These are phyloP conservation scores for Lophius piscatorius DNA, from an alignment of 2,113 vertebrate species.

Conservation along the genomic window DNA sequence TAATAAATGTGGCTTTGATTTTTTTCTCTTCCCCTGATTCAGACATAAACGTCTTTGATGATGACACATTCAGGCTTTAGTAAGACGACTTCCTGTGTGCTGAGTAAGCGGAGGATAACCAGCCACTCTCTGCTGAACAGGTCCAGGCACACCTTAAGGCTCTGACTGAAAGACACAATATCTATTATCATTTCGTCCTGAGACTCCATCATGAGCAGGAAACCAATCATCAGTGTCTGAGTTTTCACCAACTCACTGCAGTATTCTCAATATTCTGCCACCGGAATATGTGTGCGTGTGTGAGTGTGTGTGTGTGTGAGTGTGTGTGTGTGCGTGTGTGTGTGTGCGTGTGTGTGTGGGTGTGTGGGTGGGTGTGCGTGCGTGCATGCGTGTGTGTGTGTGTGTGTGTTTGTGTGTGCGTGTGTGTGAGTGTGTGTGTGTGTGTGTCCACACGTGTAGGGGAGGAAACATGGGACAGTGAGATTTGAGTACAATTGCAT, in stretches of 20 bases:
- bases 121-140: conserved; percentile 59
- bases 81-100: conserved; percentile 47
- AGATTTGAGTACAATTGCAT: conserved; percentile 23
- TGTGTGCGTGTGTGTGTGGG: background rate
- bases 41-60: background rate
- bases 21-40: background rate
- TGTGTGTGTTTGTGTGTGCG: background rate
- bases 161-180: conserved; percentile 26
- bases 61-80: conserved; percentile 48
- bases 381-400: background rate
- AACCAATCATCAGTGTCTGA: background rate
- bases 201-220: background rate
- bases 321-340: background rate
- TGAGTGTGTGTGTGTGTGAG: too few relatives aligned
- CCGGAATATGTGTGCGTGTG: too few relatives aligned
- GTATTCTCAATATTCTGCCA: too few relatives aligned
- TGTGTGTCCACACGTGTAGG: conserved; percentile 1
- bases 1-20: background rate
- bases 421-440: too few relatives aligned
- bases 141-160: conserved; percentile 47
- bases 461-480: too few relatives aligned
- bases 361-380: background rate
- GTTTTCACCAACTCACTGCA: background rate
- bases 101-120: conserved; percentile 54
- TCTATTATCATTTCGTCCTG: conserved; percentile 10